phyloP scores from a whole-genome alignment of 1,140 invertebrate species.

The Muscidifurax raptorellus region DNA sequence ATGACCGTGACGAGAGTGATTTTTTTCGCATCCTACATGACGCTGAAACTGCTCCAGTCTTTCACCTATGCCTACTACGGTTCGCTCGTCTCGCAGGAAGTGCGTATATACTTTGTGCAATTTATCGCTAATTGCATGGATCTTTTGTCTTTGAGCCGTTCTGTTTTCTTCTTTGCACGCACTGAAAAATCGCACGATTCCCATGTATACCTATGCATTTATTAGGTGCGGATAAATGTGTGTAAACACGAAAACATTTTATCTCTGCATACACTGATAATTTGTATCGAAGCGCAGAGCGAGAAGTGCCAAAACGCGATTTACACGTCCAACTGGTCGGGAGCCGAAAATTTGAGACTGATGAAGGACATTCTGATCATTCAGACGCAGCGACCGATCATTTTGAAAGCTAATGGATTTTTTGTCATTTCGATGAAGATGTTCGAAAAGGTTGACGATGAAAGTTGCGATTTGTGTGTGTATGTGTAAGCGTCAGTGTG shows the following conservation, averaged over 20 bases:
- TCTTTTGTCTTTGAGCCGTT: not conserved
- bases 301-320: slow-evolving; percentile 1
- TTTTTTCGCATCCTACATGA: not conserved
- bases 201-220: not conserved
- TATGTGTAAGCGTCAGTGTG: not conserved
- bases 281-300: not conserved
- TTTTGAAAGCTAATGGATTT: not conserved
- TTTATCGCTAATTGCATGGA: not conserved
- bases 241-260: too few species aligned
- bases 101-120: not conserved
- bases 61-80: slow-evolving; percentile 23
- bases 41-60: slow-evolving; percentile 4
- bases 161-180: too few species aligned
- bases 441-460: slow-evolving; percentile 4
- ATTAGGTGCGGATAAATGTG: not conserved
- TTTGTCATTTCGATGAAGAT: slow-evolving; percentile 2
- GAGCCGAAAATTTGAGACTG: not conserved
- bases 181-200: not conserved
- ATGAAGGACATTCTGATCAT: slow-evolving; percentile 17
- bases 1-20: not conserved
- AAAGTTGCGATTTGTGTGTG: not conserved
- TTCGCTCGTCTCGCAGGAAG: not conserved
- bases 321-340: slow-evolving; percentile 11
- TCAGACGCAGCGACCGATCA: not conserved
- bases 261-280: too few species aligned